phyloP scores from a whole-genome alignment of 1,140 invertebrate species.

The Halictus rubicundus region DNA sequence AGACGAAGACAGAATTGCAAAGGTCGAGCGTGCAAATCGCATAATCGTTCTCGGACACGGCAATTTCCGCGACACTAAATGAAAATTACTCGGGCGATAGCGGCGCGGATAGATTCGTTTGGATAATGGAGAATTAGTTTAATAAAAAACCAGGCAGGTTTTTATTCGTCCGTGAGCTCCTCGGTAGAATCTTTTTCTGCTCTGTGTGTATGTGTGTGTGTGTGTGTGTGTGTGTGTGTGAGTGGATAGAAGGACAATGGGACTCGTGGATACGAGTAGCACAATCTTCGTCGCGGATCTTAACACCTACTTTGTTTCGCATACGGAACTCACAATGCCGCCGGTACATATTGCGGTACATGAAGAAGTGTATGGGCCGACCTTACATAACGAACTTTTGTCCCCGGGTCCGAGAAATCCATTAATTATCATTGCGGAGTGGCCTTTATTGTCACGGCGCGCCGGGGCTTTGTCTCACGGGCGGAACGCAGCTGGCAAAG shows the following conservation, averaged over 20 bases:
- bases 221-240: background rate
- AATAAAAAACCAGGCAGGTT: background rate
- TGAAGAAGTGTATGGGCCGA: background rate
- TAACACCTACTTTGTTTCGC: conserved; percentile 31
- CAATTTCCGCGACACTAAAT: too few species aligned
- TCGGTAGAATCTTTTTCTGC: background rate
- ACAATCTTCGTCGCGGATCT: conserved; percentile 18
- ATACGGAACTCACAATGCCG: conserved; percentile 5
- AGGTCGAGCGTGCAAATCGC: too few species aligned
- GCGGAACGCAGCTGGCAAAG: conserved; percentile 23
- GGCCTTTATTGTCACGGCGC: conserved; percentile 47
- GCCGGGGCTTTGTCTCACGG: conserved; percentile 49
- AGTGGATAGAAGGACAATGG: conserved; percentile 2
- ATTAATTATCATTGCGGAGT: conserved; percentile 56
- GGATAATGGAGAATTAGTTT: background rate
- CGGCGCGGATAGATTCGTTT: background rate
- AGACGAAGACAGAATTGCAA: too few species aligned
- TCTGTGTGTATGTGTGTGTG: too few species aligned
- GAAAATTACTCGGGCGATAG: too few species aligned
- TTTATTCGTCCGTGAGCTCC: background rate
- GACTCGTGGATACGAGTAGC: background rate
- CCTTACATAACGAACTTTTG: conserved; percentile 40
- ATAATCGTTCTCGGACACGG: too few species aligned
- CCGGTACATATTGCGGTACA: conserved; percentile 10
- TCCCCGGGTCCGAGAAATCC: conserved; percentile 34